A percentile compares a stretch with the other conserved stretches of the same genome.
phyloP scores from a whole-genome alignment of 2,113 vertebrate genomes.

The Semnornis frantzii region DNA sequence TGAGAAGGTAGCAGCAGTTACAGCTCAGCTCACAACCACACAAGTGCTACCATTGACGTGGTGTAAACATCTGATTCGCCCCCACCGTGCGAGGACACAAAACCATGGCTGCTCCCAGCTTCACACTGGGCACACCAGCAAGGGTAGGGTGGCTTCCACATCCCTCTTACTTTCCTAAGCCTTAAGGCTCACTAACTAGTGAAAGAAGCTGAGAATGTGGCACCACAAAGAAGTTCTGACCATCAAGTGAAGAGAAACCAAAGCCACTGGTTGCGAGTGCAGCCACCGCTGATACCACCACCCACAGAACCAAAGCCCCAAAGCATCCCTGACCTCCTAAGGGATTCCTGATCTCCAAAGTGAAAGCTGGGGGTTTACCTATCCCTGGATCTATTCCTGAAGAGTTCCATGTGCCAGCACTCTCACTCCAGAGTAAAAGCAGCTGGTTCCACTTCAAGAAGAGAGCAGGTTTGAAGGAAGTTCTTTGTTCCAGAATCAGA shows the following conservation, averaged over 20 bases:
- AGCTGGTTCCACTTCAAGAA: neutral
- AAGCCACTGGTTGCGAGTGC: neutral
- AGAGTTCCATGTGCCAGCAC: neutral
- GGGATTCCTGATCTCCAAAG: neutral
- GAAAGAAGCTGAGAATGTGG: neutral
- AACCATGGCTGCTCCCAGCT: neutral
- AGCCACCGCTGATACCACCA: neutral
- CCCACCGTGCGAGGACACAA: neutral
- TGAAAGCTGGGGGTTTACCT: neutral
- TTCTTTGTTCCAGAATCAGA: neutral
- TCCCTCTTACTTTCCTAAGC: neutral
- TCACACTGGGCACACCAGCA: rapidly evolving
- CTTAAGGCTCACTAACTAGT: neutral
- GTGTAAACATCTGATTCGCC: neutral
- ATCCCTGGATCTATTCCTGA: neutral
- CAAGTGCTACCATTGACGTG: rapidly evolving
- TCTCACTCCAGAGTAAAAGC: neutral
- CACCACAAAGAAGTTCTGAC: neutral
- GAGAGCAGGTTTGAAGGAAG: neutral
- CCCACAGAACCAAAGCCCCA: neutral
- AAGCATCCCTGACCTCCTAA: neutral
- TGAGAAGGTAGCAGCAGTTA: neutral
- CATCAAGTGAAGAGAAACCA: neutral
- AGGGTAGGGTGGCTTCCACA: neutral
- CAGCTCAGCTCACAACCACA: neutral